phyloP scores from a whole-genome alignment of 2,797 vertebrate species.

The Oryzias dopingdopingensis region DNA sequence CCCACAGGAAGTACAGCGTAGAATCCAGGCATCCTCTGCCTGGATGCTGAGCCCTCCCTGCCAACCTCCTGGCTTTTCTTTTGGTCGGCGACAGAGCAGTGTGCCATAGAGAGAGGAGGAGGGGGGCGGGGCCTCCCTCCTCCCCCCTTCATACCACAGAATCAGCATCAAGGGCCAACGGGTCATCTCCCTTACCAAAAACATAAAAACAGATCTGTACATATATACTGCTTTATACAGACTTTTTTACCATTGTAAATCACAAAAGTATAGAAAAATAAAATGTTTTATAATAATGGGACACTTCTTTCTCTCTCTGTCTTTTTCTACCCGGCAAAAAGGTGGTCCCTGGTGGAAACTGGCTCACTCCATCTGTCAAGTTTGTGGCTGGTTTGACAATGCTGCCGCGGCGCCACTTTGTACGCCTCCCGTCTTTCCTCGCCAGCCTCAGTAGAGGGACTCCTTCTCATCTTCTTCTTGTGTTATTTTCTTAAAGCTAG shows the following conservation, averaged over 20 bases:
- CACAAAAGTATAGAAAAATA: conserved; percentile 85
- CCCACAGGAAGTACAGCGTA: conserved; percentile 68
- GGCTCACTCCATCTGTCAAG: conserved; percentile 69
- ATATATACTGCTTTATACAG: conserved; percentile 77
- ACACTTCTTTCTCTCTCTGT: conserved; percentile 63
- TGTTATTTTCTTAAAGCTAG: conserved; percentile 77
- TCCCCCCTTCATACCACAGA: conserved; percentile 67
- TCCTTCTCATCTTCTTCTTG: conserved; percentile 62
- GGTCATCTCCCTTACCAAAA: conserved; percentile 73
- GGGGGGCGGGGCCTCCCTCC: conserved; percentile 51
- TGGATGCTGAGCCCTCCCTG: conserved; percentile 56
- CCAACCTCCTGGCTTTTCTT: conserved; percentile 41
- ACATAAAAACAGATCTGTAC: conserved; percentile 77
- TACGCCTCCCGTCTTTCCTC: conserved; percentile 65
- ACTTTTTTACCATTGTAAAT: conserved; percentile 71
- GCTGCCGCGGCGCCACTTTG: conserved; percentile 57
- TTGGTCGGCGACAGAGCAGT: conserved; percentile 54
- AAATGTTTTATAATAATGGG: conserved; percentile 80
- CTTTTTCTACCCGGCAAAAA: conserved; percentile 66
- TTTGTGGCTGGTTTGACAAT: conserved; percentile 68
- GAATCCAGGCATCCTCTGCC: conserved; percentile 45
- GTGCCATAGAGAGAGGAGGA: conserved; percentile 63
- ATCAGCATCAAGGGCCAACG: conserved; percentile 75
- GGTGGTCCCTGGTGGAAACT: conserved; percentile 74
- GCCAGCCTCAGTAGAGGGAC: conserved; percentile 72